Conservation (phyloP, 2,888 invertebrate genomes). For the Macrophya alboannulata region DNA sequence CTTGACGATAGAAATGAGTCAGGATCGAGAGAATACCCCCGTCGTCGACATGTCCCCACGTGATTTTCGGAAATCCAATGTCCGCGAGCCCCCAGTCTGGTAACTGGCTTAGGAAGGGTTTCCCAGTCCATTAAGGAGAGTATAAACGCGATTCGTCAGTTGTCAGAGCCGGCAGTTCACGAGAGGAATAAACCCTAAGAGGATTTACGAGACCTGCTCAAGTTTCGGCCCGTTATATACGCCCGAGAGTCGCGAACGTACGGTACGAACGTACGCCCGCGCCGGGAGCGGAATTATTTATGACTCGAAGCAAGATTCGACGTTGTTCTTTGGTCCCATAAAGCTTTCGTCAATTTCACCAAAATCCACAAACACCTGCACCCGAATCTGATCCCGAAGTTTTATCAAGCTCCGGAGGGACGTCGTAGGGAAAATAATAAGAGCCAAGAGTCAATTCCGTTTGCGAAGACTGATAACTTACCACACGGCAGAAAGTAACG, state of each 20-base stretch:
- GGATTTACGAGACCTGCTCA: conserved; percentile 50
- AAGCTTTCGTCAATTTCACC: conserved; percentile 28
- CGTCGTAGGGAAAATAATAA: background rate
- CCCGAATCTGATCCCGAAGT: background rate
- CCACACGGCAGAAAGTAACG: background rate
- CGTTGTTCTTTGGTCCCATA: conserved; percentile 23
- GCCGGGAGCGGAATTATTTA: conserved; percentile 40
- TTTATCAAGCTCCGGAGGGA: background rate
- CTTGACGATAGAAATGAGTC: conserved; percentile 32
- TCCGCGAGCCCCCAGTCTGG: conserved; percentile 10
- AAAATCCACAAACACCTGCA: conserved; percentile 17
- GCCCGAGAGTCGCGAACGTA: background rate
- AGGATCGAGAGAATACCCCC: background rate
- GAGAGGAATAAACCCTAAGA: conserved; percentile 51
- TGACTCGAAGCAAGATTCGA: conserved; percentile 48
- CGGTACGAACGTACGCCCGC: background rate
- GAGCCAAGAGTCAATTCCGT: background rate
- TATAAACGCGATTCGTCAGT: conserved; percentile 53
- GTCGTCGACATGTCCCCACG: background rate
- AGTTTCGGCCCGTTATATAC: conserved; percentile 50
- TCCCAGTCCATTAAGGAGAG: conserved; percentile 45
- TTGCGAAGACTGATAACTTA: background rate
- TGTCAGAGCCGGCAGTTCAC: conserved; percentile 38
- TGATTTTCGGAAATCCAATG: conserved; percentile 30
- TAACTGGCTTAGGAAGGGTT: conserved; percentile 32